Evolutionary conservation across 2,888 invertebrate genomes (phyloP), one percentile per base, ranked within the genome.

Genomic region (Trisateles emortualis): DNA sequence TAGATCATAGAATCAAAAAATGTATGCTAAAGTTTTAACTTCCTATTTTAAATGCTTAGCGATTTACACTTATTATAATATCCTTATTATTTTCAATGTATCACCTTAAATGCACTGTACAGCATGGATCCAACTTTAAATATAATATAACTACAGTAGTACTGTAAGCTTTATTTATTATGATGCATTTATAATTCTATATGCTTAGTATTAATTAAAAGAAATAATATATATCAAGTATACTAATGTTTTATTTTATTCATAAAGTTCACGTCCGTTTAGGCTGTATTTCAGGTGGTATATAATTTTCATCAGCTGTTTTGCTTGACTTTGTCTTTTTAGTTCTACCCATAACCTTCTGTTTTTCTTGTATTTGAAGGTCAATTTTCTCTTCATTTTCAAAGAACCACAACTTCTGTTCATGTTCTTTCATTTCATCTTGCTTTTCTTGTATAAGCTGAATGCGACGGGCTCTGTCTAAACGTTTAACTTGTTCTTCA

Each of bases 371-470:
- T 68, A 97, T 96, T 80, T 94, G 82, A 39, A 97, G 86, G 72
- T 97, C 96, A 67, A 96, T 94, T 70, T 95, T 84, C 33, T 97
- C 96, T 79, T 96, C 95, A 76, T 96, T 96, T 56, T 97, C 96
- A 87, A 97, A 97, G 94, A 96, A 97, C 96, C 96, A 96, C 45
- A 96, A 78, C 64, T 94, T 93, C 76, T 97, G 97, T 74, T 94
- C 94, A 38, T 86, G 76, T 17, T 93, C 86, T 51, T 89, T 68
- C 58, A 96, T 81, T 36, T 93, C 86, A 44, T 93, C 85, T 74
- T 95, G 94, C 54, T 95, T 92, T 39, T 93, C 81, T 68, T 84
- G 72, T 60, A 94, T 84, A 6, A 83, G 67, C 56, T 88, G 81
- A 38, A 91, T 74, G 3, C 94, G 83, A 39, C 82, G 86, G 30